Conservation (phyloP, 2,797 vertebrate species). For the Scomberomorus guttatus region DNA sequence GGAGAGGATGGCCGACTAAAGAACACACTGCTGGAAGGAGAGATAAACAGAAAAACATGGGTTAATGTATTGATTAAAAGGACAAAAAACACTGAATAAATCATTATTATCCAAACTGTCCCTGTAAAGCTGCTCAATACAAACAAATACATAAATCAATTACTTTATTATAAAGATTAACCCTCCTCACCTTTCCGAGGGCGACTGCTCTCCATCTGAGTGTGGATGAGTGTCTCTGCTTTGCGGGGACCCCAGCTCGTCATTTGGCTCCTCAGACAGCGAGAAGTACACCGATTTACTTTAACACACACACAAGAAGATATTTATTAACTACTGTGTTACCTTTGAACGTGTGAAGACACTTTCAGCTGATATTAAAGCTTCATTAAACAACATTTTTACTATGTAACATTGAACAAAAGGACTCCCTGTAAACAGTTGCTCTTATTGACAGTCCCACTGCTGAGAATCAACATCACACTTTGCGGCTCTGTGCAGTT, state of each 20-base stretch:
- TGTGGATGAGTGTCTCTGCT: conserved; percentile 80
- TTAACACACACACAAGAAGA: conserved; percentile 49
- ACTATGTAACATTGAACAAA: background rate
- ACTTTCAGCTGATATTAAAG: too few relatives aligned
- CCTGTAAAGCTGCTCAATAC: conserved; percentile 2
- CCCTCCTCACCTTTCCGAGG: conserved; percentile 75
- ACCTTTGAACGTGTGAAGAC: background rate
- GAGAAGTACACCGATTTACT: conserved; percentile 89
- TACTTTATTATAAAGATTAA: background rate
- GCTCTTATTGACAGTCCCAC: background rate
- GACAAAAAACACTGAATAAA: background rate
- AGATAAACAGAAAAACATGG: background rate
- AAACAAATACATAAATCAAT: background rate
- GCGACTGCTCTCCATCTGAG: conserved; percentile 89
- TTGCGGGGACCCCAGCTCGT: conserved; percentile 47
- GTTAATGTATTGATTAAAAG: background rate
- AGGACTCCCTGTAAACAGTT: too few relatives aligned
- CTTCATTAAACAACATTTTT: too few relatives aligned
- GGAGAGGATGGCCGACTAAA: conserved; percentile 81
- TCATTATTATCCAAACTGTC: background rate
- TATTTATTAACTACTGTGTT: background rate
- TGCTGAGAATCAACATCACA: background rate
- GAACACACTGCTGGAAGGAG: conserved; percentile 71
- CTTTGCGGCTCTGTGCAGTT: background rate
- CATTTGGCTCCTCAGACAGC: conserved; percentile 76